phyloP scores from a whole-genome alignment of 2,888 invertebrate genomes.

The Ephialtes manifestator region DNA sequence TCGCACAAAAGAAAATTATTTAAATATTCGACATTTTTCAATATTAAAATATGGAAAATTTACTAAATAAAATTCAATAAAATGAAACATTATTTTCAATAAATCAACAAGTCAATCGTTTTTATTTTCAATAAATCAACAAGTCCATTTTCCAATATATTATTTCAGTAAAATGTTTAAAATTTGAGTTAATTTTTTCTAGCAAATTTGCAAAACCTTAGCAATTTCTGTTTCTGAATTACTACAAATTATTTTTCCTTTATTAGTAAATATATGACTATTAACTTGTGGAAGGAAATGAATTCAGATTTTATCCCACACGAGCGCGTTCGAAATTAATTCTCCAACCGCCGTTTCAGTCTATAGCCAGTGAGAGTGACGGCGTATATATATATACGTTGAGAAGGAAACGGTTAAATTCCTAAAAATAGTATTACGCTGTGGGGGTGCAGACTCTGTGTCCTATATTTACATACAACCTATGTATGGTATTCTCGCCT shows the following conservation, averaged over 20 bases:
- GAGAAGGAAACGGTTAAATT: constrained; percentile 64
- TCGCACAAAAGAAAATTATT: too few relatives aligned
- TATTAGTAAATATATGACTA: too few relatives aligned
- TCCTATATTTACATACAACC: constrained; percentile 58
- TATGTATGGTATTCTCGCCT: constrained; percentile 49
- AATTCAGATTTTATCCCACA: background rate
- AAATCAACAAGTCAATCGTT: too few relatives aligned
- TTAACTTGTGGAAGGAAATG: background rate
- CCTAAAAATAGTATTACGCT: constrained; percentile 65
- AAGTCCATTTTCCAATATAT: too few relatives aligned
- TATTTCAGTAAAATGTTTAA: too few relatives aligned
- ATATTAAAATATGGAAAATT: background rate
- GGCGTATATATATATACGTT: background rate
- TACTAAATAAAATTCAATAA: too few relatives aligned
- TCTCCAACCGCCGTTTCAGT: background rate
- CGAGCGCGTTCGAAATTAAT: background rate
- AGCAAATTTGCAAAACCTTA: too few relatives aligned
- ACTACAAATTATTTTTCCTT: too few relatives aligned
- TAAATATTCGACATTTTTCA: background rate
- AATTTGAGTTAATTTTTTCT: too few relatives aligned
- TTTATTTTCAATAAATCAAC: too few relatives aligned
- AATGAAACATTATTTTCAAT: too few relatives aligned
- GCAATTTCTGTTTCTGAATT: too few relatives aligned
- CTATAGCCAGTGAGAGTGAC: background rate
- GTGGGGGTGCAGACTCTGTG: constrained; percentile 39